Evolutionary conservation across 2,113 vertebrate genomes (phyloP).

Genomic region (Tautogolabrus adspersus): DNA sequence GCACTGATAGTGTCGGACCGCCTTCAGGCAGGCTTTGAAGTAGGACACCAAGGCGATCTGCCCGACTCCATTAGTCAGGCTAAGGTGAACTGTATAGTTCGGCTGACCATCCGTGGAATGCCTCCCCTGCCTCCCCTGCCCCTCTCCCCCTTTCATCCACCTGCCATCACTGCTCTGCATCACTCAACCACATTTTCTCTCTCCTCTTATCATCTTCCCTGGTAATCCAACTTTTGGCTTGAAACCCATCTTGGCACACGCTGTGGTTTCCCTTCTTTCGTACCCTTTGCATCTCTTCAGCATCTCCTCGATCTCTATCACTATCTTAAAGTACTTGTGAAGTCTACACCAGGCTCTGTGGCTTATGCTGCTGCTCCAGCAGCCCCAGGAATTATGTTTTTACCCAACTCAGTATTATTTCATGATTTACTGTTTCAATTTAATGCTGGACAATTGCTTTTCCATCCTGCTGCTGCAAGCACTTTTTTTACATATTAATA

Average conservation of each 20-base stretch:
- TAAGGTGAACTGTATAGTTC: conserved; percentile 34
- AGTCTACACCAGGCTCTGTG: conserved; percentile 35
- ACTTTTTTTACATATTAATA: conserved; percentile 24
- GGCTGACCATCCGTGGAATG: conserved; percentile 32
- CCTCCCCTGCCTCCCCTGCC: background rate
- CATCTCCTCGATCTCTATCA: conserved; percentile 44
- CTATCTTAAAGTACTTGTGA: conserved; percentile 53
- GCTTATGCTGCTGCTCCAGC: conserved; percentile 39
- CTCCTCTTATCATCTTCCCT: conserved; percentile 32
- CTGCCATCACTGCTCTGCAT: conserved; percentile 47
- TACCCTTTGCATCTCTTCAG: conserved; percentile 39
- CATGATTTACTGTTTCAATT: conserved; percentile 28
- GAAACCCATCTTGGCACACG: conserved; percentile 28
- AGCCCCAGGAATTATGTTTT: conserved; percentile 15
- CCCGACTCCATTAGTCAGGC: conserved; percentile 31
- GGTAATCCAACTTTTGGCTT: conserved; percentile 50
- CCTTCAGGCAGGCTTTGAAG: conserved; percentile 68
- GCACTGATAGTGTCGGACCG: conserved; percentile 37
- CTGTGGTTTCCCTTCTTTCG: conserved; percentile 12
- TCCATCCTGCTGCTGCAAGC: conserved; percentile 38
- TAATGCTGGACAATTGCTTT: conserved; percentile 26
- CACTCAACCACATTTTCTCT: conserved; percentile 41
- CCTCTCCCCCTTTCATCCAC: conserved; percentile 12
- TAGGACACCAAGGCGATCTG: conserved; percentile 34
- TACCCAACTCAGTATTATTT: conserved; percentile 47